These are phyloP conservation scores for Megaleporinus macrocephalus DNA, from an alignment of 2,113 vertebrate species.

Conservation along the genomic window DNA sequence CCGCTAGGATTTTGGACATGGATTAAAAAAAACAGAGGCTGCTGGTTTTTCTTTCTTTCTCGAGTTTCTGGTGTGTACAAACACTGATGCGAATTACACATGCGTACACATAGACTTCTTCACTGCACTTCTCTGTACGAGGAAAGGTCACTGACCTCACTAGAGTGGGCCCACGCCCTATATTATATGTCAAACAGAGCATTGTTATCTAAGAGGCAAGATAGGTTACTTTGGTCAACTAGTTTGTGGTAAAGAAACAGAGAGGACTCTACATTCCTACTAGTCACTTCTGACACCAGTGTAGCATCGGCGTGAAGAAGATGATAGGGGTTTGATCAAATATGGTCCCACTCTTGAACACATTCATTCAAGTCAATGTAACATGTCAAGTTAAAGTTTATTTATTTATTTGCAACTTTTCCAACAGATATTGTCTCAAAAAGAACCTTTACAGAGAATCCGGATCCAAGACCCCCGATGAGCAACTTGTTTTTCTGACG, in stretches of 20 bases:
- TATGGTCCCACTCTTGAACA: no score
- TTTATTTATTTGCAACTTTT: no score
- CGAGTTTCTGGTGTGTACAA: background rate
- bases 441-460: no score
- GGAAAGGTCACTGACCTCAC: slow-evolving; percentile 4
- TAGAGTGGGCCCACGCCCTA: background rate
- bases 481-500: no score
- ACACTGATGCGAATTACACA: slow-evolving; percentile 1
- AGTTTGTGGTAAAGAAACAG: background rate
- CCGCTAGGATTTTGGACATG: background rate
- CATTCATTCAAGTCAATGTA: no score
- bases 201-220: background rate
- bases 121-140: background rate
- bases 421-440: no score
- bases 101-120: background rate
- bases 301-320: no score
- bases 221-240: background rate
- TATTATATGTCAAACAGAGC: slow-evolving; percentile 3
- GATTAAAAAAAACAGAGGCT: background rate
- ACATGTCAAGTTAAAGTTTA: no score
- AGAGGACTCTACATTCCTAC: background rate
- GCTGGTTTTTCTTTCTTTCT: background rate
- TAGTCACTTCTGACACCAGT: no score
- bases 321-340: no score
- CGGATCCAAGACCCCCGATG: no score